Evolutionary conservation across 2,113 vertebrate genomes (phyloP), one percentile per base, ranked within the genome.

Genomic region (Cynopterus brachyotis): DNA sequence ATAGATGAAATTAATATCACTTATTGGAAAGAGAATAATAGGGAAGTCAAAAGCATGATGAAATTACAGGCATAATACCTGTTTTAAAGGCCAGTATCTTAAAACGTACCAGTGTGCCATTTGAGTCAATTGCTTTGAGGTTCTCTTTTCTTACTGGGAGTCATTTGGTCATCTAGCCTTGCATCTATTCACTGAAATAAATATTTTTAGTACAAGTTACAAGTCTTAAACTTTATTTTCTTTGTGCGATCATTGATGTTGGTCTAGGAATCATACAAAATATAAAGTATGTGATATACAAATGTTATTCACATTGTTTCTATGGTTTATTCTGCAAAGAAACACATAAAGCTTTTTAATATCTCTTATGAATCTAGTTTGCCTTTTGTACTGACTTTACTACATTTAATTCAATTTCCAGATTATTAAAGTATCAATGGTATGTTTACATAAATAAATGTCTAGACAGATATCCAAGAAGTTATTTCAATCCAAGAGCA

Each of bases 391-490:
- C 79, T 37, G 50, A 85, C 4, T 84, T 96, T 64, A 82, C 83
- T 89, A 87, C 60, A 94, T 60, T 89, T 80, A 96, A 67, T 79
- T 76, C 5, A 47, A 37, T 72, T 94, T 94, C 76, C 13, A 85
- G 57, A 86, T 92, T 86, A 62, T 67, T 80, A 53, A 90, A 60
- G 22, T 91, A 73, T 60, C 67, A 79, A 3, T 69, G 22, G 4
- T 53, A 47, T 78, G 28, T 42, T 79, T 83, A 89, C 10, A n/a
- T 55, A 78, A 60, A 10, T 78, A 85, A 45, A 19, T 5, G 50
- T 78, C 28, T 91, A 88, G 62, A 96, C 96, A 97, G 6, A 73
- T 79, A 75, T 96, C 13, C 47, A 32, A 72, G 70, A 92, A 73
- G 66, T 93, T 93, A 92, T 57, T 62, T 90, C 28, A 91, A 79